These are phyloP conservation scores for Brevipalpus yothersi DNA, from an alignment of 1,140 invertebrate species.

Conservation along the genomic window DNA sequence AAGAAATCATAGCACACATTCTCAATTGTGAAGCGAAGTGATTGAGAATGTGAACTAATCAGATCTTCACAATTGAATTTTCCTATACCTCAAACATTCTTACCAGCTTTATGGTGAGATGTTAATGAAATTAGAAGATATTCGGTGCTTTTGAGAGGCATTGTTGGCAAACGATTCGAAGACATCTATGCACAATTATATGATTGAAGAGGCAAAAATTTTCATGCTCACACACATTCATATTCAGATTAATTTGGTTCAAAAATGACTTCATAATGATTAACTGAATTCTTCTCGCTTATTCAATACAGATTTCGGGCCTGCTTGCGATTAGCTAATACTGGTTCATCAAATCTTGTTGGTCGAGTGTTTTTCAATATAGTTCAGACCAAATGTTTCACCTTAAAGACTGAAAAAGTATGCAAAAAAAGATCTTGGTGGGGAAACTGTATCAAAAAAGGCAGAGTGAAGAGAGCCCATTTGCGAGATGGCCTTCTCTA, in stretches of 20 bases:
- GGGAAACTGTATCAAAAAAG: constrained; percentile 48
- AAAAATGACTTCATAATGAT: no score
- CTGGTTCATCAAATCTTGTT: constrained; percentile 58
- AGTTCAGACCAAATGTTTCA: constrained; percentile 71
- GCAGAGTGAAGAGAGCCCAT: constrained; percentile 37
- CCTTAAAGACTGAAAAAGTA: constrained; percentile 44
- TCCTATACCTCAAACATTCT: no score
- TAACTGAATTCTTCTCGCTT: constrained; percentile 1
- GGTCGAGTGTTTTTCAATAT: constrained; percentile 83
- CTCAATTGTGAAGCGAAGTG: no score
- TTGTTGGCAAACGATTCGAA: no score
- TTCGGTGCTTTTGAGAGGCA: no score
- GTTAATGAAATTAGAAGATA: no score
- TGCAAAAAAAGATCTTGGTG: constrained; percentile 51
- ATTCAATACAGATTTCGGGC: constrained; percentile 48
- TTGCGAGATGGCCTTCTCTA: background rate
- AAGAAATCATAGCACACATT: no score
- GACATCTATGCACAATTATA: no score
- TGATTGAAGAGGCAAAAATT: background rate
- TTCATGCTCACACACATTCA: no score
- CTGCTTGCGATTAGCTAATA: constrained; percentile 60
- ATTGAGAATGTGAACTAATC: no score
- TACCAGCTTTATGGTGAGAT: no score
- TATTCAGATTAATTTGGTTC: background rate
- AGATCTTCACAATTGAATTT: no score